Conservation (phyloP, 2,888 invertebrate species). For the Mimachlamys varia region DNA sequence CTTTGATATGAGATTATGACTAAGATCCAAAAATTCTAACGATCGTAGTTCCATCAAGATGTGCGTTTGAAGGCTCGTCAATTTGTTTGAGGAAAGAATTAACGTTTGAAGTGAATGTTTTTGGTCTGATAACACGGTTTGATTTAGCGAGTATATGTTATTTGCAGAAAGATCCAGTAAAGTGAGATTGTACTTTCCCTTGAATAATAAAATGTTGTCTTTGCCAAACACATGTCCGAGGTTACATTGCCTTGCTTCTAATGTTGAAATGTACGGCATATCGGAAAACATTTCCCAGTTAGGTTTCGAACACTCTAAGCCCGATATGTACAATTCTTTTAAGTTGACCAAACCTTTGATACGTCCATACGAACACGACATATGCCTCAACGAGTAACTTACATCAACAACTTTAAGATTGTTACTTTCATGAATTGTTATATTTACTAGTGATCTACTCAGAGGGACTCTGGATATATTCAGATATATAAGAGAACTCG, state of each 20-base stretch:
- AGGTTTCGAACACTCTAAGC: not conserved
- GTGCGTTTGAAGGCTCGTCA: too few species aligned
- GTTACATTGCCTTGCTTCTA: not conserved
- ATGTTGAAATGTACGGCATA: not conserved
- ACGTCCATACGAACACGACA: not conserved
- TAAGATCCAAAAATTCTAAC: too few species aligned
- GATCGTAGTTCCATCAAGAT: too few species aligned
- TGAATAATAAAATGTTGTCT: not conserved
- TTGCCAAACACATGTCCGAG: not conserved
- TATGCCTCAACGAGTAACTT: not conserved
- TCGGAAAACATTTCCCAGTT: not conserved
- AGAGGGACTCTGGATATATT: not conserved
- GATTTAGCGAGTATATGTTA: too few species aligned
- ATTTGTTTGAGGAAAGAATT: too few species aligned
- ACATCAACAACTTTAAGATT: not conserved
- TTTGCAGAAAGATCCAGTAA: not conserved
- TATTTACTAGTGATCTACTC: not conserved
- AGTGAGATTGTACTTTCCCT: not conserved
- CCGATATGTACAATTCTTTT: not conserved
- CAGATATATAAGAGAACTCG: not conserved
- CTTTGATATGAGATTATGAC: too few species aligned
- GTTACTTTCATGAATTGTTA: not conserved
- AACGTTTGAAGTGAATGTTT: too few species aligned
- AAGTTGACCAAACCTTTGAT: not conserved
- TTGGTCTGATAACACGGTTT: too few species aligned